phyloP scores from a whole-genome alignment of 2,797 vertebrate species.

The Alcedo atthis region DNA sequence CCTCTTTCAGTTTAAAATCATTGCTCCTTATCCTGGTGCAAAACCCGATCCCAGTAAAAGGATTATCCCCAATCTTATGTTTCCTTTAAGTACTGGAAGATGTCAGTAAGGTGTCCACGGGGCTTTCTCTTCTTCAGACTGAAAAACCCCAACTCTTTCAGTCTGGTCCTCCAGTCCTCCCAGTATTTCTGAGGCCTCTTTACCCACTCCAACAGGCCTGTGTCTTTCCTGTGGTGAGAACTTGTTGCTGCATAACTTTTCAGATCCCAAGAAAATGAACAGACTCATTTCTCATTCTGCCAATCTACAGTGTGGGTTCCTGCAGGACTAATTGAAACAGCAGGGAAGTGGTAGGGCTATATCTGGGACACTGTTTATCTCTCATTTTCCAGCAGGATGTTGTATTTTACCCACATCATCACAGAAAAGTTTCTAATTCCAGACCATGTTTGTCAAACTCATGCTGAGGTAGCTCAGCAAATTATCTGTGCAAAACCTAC shows the following conservation, averaged over 20 bases:
- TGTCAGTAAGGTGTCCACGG: neutral
- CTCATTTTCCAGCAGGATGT: neutral
- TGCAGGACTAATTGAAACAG: neutral
- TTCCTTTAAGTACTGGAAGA: neutral
- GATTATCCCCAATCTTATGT: neutral
- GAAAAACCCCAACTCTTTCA: neutral
- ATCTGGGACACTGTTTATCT: neutral
- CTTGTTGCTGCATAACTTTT: neutral
- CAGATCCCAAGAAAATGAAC: neutral
- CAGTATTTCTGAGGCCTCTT: neutral
- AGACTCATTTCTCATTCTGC: neutral
- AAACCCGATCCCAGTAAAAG: neutral
- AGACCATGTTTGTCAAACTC: neutral
- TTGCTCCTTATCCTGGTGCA: neutral
- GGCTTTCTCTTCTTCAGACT: neutral
- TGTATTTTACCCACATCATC: neutral
- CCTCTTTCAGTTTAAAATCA: neutral
- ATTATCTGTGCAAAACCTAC: neutral
- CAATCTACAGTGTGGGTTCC: accelerated
- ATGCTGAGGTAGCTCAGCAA: neutral
- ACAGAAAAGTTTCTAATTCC: neutral
- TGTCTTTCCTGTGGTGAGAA: neutral
- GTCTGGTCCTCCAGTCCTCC: neutral
- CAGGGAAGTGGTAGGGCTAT: neutral
- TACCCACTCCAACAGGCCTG: neutral